These are phyloP conservation scores for Octomys mimax DNA, from an alignment of 2,797 vertebrate species.

Conservation along the genomic window DNA sequence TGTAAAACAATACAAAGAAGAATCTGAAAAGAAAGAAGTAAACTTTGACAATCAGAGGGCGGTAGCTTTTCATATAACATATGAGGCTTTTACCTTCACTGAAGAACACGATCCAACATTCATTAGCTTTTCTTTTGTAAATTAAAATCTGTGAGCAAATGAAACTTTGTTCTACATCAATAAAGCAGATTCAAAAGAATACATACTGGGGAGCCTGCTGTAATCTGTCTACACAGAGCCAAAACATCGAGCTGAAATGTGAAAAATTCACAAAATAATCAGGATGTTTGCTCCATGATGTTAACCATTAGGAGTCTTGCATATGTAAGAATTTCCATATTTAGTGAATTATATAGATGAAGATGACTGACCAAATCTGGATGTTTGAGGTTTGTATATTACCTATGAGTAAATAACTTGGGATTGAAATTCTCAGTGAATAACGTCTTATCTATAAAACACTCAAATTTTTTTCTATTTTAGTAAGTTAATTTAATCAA, in stretches of 20 bases:
- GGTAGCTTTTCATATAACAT: conserved; percentile 51
- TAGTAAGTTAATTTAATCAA: conserved; percentile 74
- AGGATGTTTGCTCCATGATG: conserved; percentile 13
- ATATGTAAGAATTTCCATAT: conserved; percentile 10
- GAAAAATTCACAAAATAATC: conserved; percentile 70
- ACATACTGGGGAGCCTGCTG: conserved; percentile 48
- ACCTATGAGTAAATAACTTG: conserved; percentile 22
- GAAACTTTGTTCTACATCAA: conserved; percentile 63
- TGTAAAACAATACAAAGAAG: conserved; percentile 89
- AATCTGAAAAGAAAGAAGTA: conserved; percentile 88
- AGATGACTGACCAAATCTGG: conserved; percentile 11
- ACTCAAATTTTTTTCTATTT: conserved; percentile 57
- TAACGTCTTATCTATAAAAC: not conserved
- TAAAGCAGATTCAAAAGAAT: conserved; percentile 60
- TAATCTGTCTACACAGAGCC: conserved; percentile 66
- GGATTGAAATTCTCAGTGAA: not conserved
- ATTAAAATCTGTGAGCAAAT: conserved; percentile 11
- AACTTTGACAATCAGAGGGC: conserved; percentile 80
- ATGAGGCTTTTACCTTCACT: not conserved
- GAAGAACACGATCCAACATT: conserved; percentile 68
- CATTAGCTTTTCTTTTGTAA: conserved; percentile 52
- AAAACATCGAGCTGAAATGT: conserved; percentile 51
- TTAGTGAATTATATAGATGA: conserved; percentile 30
- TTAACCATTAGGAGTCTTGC: conserved; percentile 4
- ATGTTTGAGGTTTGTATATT: not conserved